Evolutionary conservation across 2,113 vertebrate species (phyloP).

Genomic region (Leucoraja erinaceus): DNA sequence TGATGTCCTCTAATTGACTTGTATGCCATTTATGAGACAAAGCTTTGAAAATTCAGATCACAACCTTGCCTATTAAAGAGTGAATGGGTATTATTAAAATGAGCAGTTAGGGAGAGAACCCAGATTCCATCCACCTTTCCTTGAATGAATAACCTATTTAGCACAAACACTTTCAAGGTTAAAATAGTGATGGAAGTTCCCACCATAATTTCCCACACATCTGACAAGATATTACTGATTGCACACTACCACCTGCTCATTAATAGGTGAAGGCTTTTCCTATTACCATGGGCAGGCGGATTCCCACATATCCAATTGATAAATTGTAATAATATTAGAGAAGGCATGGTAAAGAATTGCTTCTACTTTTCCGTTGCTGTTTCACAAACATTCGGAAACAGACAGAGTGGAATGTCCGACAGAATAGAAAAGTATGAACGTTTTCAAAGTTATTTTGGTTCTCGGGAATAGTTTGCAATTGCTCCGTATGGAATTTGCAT

Average conservation of each 20-base stretch:
- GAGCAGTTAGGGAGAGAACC: neutral
- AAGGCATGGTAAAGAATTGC: slow-evolving; percentile 3
- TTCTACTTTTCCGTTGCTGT: neutral
- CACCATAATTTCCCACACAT: slow-evolving; percentile 2
- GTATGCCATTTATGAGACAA: neutral
- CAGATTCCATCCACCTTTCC: neutral
- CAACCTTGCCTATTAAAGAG: neutral
- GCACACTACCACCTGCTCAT: neutral
- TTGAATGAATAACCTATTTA: neutral
- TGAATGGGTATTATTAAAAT: neutral
- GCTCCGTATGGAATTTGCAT: neutral
- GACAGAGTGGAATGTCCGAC: neutral
- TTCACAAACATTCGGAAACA: neutral
- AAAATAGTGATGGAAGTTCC: neutral
- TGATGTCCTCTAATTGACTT: neutral
- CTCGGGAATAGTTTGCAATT: neutral
- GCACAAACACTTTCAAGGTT: neutral
- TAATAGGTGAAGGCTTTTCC: neutral
- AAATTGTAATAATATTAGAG: neutral
- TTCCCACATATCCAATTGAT: neutral
- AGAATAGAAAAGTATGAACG: neutral
- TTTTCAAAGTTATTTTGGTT: neutral
- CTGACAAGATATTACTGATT: neutral
- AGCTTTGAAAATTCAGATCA: neutral
- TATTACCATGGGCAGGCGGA: neutral